Percentiles rank a stretch among this genome's conserved stretches.
Evolutionary conservation across 2,797 vertebrate species (phyloP).

Genomic region (Phaenicophaeus curvirostris): DNA sequence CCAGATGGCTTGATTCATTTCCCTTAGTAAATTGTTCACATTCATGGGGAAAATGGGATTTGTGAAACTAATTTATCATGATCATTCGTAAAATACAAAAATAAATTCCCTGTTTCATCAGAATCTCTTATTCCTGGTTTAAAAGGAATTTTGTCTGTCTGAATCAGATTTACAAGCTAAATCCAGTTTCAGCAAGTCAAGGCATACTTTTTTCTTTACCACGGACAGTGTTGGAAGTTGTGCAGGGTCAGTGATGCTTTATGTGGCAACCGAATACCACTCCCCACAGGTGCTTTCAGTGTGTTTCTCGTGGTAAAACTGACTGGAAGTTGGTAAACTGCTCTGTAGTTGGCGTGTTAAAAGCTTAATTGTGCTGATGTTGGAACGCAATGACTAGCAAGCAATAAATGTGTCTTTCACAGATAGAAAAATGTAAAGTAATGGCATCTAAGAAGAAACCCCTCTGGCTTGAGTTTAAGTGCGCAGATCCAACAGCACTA

Average conservation of each 20-base stretch:
- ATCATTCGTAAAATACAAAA: not conserved
- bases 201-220: not conserved
- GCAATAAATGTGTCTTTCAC: not conserved
- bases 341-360: not conserved
- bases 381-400: not conserved
- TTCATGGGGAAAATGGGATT: not conserved
- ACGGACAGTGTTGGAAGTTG: not conserved
- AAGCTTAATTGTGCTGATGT: not conserved
- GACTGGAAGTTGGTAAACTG: not conserved
- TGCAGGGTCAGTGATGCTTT: not conserved
- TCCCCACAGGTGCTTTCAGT: not conserved
- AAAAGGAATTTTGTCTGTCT: not conserved
- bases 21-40: not conserved
- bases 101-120: not conserved
- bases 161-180: not conserved
- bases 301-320: not conserved
- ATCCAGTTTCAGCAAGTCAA: not conserved
- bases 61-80: not conserved
- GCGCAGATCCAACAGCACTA: conserved; percentile 90
- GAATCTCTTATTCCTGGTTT: not conserved
- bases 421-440: conserved; percentile 98
- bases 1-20: not conserved
- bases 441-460: conserved; percentile 99
- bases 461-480: conserved; percentile 95
- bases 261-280: not conserved